A percentile compares a stretch with the other conserved stretches of the same genome.
Conservation (phyloP, 2,888 invertebrate genomes). For the Ectobius pallidus region DNA sequence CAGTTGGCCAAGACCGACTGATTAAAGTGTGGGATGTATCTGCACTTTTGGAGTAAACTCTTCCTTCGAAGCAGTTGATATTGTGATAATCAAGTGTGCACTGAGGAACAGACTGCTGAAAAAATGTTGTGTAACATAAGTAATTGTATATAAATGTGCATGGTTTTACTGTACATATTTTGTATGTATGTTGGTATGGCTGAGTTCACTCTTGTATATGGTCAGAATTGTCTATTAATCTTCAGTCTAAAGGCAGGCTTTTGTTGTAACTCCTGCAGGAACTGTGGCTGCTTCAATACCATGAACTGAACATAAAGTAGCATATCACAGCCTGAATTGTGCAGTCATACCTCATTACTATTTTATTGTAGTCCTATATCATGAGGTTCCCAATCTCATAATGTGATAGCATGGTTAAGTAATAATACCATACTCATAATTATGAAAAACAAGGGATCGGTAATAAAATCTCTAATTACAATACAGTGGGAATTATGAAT, state of each 20-base stretch:
- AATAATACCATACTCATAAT: no score
- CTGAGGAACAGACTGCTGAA: neutral
- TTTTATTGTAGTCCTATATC: no score
- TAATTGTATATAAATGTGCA: conserved; percentile 10
- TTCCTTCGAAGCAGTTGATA: neutral
- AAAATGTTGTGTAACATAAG: neutral
- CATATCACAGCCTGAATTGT: neutral
- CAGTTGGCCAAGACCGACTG: conserved; percentile 93
- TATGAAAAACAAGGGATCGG: no score
- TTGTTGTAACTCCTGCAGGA: neutral
- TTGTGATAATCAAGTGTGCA: neutral
- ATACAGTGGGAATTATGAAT: no score
- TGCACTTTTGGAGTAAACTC: conserved; percentile 60
- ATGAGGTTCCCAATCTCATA: no score
- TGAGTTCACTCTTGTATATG: neutral
- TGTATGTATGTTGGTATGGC: neutral
- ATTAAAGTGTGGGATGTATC: conserved; percentile 93
- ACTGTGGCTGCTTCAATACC: neutral
- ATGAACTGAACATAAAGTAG: neutral
- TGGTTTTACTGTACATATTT: conserved; percentile 1
- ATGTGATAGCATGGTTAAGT: no score
- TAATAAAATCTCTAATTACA: no score
- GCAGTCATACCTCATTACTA: no score
- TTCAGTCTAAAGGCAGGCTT: neutral
- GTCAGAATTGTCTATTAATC: neutral